Evolutionary conservation across 2,113 vertebrate genomes (phyloP).

Genomic region (Mus spicilegus): DNA sequence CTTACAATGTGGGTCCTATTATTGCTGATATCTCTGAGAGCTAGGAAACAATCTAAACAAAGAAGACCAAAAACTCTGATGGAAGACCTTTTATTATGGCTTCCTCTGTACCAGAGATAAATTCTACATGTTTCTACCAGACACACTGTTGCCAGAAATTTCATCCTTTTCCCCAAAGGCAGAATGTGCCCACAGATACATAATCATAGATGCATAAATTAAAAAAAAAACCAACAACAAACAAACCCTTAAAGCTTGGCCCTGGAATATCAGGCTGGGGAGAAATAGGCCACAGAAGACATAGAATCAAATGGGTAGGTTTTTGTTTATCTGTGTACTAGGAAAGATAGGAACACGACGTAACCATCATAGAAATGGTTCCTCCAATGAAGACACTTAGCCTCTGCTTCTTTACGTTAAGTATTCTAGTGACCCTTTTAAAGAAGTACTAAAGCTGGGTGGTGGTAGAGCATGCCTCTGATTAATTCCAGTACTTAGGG

Average conservation of each 20-base stretch:
- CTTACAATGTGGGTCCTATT: background rate
- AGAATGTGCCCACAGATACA: background rate
- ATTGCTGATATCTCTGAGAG: background rate
- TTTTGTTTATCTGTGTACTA: background rate
- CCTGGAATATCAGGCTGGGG: background rate
- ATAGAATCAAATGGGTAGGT: background rate
- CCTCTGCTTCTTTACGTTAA: background rate
- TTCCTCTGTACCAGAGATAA: conserved; percentile 33
- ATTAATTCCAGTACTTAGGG: background rate
- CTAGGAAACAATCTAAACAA: conserved; percentile 6
- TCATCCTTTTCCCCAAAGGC: conserved; percentile 20
- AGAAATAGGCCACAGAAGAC: background rate
- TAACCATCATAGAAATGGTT: background rate
- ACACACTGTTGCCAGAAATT: conserved; percentile 50
- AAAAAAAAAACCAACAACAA: too few species aligned
- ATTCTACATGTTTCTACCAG: conserved; percentile 32
- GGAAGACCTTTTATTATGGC: background rate
- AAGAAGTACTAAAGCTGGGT: background rate
- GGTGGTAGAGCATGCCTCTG: background rate
- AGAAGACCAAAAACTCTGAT: background rate
- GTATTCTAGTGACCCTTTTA: background rate
- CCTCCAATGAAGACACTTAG: background rate
- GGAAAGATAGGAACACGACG: background rate
- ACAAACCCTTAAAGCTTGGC: background rate
- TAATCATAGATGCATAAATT: background rate